Conservation (phyloP, 2,888 invertebrate genomes). For the Atrina japonica region DNA sequence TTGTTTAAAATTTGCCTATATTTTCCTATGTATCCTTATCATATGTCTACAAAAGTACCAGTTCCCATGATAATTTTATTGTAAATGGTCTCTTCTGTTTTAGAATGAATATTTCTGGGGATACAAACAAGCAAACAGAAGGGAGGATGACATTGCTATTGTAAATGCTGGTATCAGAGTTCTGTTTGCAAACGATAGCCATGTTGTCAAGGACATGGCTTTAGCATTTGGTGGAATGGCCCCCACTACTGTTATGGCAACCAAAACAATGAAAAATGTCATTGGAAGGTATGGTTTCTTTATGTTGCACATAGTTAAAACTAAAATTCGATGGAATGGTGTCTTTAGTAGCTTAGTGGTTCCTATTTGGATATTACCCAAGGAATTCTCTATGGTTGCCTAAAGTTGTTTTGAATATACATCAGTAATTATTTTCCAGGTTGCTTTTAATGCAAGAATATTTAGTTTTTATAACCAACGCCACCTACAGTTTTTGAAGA, state of each 20-base stretch:
- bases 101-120: slow-evolving; percentile 86
- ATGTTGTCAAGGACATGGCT: slow-evolving; percentile 84
- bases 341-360: too few species aligned
- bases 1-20: too few species aligned
- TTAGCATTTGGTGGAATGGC: slow-evolving; percentile 97
- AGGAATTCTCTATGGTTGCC: too few species aligned
- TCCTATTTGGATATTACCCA: too few species aligned
- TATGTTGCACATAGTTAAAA: too few species aligned
- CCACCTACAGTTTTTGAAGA: too few species aligned
- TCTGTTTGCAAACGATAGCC: slow-evolving; percentile 82
- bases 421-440: too few species aligned
- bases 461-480: too few species aligned
- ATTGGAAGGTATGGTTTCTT: slow-evolving; percentile 78
- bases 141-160: slow-evolving; percentile 97
- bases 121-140: slow-evolving; percentile 94
- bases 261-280: slow-evolving; percentile 85
- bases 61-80: not conserved
- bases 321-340: too few species aligned
- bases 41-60: not conserved
- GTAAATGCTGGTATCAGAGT: slow-evolving; percentile 91
- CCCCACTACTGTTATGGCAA: slow-evolving; percentile 89
- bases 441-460: too few species aligned
- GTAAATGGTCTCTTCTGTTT: slow-evolving; percentile 12
- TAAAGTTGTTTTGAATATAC: too few species aligned
- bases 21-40: too few species aligned